Evolutionary conservation across 2,113 vertebrate genomes (phyloP), one percentile per base, ranked within the genome.

Genomic region (Hylia prasina): DNA sequence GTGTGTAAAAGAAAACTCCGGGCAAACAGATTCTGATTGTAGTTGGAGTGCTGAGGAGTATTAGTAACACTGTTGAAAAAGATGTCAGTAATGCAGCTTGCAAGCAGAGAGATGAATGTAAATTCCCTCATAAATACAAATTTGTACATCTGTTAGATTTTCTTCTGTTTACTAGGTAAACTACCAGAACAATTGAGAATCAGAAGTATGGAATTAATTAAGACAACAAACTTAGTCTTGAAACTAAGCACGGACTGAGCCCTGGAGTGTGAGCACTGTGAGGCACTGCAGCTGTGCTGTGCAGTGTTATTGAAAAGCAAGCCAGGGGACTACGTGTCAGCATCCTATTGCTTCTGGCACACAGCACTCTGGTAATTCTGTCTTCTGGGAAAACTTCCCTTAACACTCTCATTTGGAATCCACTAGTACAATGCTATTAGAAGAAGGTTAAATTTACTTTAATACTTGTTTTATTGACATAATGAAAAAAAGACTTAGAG

Each of bases 211-310:
- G 50, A 78, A 72, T 77, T 6, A 83, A 63, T 42, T 45, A 60
- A 68, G 40, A 44, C 25, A 31, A 10, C 31, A 56, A 23, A 37
- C 13, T 35, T 50, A 42, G 48, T 60, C 35, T 51, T 45, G 40
- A 51, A 89, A 31, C 15, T 8, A 15, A 83, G 50, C 60, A 65
- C 3, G 53, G 73, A 15, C 33, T 42, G 50, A 65, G 65, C 18
- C 7, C 2, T 0, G 0, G 19, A 0, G 0, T 16, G 42, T 35
- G 63, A 80, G 39, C 0, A 0, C 21, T 69, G 61, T 17, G 57
- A 60, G 60, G 68, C 58, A 7, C 15, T 30, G 76, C 0, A 3
- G 58, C 25, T 44, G 1, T 37, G 37, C 42, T 39, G 0, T 11
- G 22, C 45, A 12, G 30, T 27, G 51, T 30, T 58, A 30, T 0